phyloP scores from a whole-genome alignment of 2,888 invertebrate species.

The Subacronicta megacephala region DNA sequence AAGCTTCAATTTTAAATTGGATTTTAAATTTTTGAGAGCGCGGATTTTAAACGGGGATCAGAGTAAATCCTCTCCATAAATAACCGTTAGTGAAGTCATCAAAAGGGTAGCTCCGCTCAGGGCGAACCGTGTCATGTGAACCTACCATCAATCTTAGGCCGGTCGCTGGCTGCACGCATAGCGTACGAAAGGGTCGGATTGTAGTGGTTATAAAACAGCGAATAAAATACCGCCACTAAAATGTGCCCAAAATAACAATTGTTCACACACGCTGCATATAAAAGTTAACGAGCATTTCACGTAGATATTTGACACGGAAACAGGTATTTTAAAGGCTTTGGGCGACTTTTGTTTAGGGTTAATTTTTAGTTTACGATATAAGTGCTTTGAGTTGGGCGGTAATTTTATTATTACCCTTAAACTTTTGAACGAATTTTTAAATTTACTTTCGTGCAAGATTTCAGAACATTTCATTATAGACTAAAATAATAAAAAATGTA shows the following conservation, averaged over 20 bases:
- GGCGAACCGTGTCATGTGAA: constrained; percentile 86
- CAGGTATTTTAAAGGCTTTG: constrained; percentile 47
- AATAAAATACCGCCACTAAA: constrained; percentile 54
- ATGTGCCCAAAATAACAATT: constrained; percentile 56
- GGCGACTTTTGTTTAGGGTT: constrained; percentile 23
- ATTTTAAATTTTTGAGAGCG: constrained; percentile 74
- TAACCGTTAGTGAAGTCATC: constrained; percentile 88
- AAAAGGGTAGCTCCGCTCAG: constrained; percentile 84
- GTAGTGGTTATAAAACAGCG: constrained; percentile 57
- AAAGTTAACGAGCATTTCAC: constrained; percentile 53
- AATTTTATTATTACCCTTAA: constrained; percentile 19
- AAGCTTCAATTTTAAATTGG: constrained; percentile 69
- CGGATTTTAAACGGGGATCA: constrained; percentile 75
- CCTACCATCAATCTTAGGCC: constrained; percentile 85
- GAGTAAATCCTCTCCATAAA: constrained; percentile 82
- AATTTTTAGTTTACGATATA: constrained; percentile 41
- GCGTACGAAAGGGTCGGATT: constrained; percentile 55
- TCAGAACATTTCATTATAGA: too few relatives aligned
- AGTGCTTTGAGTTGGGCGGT: constrained; percentile 24
- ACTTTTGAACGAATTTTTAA: constrained; percentile 14
- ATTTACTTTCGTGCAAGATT: not conserved
- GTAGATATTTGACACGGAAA: constrained; percentile 50
- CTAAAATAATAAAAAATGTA: too few relatives aligned
- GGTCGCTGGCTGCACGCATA: constrained; percentile 77
- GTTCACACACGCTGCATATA: constrained; percentile 46